phyloP scores from a whole-genome alignment of 2,888 invertebrate species.

The Neoaliturus tenellus region DNA sequence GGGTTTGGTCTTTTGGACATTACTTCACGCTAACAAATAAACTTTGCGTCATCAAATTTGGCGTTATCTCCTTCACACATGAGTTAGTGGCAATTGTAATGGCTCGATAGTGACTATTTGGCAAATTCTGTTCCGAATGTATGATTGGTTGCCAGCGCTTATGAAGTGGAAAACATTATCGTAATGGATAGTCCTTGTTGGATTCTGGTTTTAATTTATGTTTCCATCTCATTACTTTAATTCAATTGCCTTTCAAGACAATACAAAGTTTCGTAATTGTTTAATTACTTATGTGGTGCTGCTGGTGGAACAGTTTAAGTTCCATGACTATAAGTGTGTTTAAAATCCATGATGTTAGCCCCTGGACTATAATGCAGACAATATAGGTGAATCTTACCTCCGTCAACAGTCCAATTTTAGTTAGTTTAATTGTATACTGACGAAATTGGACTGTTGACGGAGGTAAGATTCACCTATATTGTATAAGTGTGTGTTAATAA shows the following conservation, averaged over 20 bases:
- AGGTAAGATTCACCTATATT: too few species aligned
- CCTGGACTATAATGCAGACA: too few species aligned
- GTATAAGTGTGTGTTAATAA: too few species aligned
- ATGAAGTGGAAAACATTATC: constrained; percentile 19
- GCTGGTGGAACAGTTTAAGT: too few species aligned
- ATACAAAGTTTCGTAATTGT: background rate
- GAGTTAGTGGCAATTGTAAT: background rate
- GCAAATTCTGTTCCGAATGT: constrained; percentile 13
- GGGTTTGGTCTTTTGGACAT: background rate
- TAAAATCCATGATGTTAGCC: too few species aligned
- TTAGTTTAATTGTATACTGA: too few species aligned
- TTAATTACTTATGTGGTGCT: background rate
- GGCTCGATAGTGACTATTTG: constrained; percentile 4
- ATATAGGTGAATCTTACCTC: too few species aligned
- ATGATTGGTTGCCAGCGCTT: background rate
- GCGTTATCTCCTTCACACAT: constrained; percentile 5
- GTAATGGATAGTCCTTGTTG: background rate
- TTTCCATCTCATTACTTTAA: background rate
- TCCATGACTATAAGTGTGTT: too few species aligned
- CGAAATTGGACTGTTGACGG: too few species aligned
- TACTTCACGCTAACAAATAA: constrained; percentile 1
- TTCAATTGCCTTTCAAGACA: too few species aligned
- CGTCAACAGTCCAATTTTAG: too few species aligned
- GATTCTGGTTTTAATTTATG: background rate
- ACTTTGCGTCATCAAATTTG: background rate